Evolutionary conservation across 2,797 vertebrate species (phyloP).

Genomic region (Leptoclinus maculatus): DNA sequence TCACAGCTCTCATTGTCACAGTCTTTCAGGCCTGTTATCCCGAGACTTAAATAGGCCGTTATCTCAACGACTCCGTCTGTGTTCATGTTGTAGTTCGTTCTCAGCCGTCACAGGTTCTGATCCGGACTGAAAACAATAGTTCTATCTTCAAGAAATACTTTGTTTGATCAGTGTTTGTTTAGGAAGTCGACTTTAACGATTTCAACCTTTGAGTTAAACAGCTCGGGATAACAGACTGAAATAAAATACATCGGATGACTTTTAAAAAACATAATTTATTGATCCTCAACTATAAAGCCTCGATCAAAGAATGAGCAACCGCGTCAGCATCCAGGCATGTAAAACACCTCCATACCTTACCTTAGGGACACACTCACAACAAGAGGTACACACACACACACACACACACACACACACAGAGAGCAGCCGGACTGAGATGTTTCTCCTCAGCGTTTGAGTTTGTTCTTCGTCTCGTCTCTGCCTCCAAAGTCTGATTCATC

Average conservation of each 20-base stretch:
- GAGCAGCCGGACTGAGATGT: slow-evolving; percentile 25
- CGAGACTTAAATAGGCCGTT: neutral
- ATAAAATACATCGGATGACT: neutral
- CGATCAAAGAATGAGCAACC: slow-evolving; percentile 7
- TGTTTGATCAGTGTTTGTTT: too few species aligned
- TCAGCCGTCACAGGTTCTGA: neutral
- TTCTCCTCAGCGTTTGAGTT: neutral
- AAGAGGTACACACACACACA: slow-evolving; percentile 50
- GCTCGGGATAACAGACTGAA: neutral
- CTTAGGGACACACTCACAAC: slow-evolving; percentile 16
- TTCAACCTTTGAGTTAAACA: neutral
- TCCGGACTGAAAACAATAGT: neutral
- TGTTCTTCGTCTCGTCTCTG: neutral
- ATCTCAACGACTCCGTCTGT: neutral
- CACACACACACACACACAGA: slow-evolving; percentile 5
- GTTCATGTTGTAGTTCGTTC: neutral
- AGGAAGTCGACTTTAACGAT: neutral
- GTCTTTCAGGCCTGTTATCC: neutral
- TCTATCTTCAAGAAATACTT: neutral
- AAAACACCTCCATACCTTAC: neutral
- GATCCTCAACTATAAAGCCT: neutral
- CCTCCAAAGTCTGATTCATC: slow-evolving; percentile 7
- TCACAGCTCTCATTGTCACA: neutral
- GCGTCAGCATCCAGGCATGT: slow-evolving; percentile 2
- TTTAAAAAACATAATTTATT: neutral